Conservation (phyloP, 2,797 vertebrate genomes). For the Neopelma chrysocephalum region DNA sequence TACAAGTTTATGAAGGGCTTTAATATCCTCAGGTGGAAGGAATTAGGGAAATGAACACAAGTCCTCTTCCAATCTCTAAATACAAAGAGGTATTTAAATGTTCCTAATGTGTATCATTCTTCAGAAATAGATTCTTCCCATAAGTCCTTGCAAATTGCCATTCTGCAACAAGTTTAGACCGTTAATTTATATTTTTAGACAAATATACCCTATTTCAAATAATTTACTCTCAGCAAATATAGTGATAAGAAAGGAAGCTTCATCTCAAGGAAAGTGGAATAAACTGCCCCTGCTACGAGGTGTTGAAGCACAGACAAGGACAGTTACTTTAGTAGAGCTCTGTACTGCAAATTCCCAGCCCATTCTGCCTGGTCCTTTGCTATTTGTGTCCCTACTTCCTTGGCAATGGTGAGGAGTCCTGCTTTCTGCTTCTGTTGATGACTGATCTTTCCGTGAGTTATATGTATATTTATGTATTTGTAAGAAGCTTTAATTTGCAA, state of each 20-base stretch:
- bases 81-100: not conserved
- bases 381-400: not conserved
- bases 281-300: accelerated
- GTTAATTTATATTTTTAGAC: not conserved
- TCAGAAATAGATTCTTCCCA: not conserved
- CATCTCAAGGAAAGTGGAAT: not conserved
- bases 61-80: not conserved
- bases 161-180: not conserved
- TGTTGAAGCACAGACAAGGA: not conserved
- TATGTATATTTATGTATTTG: too few species aligned
- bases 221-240: not conserved
- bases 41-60: not conserved
- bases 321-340: not conserved
- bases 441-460: not conserved
- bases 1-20: not conserved
- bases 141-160: not conserved
- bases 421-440: not conserved
- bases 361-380: not conserved
- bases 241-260: not conserved
- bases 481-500: not conserved
- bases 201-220: not conserved
- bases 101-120: not conserved
- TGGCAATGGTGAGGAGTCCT: not conserved
- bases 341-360: not conserved
- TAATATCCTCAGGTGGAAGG: not conserved